A percentile compares a stretch with the other conserved stretches of the same genome.
phyloP scores from a whole-genome alignment of 30 jellyfish, hydroid and myxozoan species.

The Aurelia coerulea region DNA sequence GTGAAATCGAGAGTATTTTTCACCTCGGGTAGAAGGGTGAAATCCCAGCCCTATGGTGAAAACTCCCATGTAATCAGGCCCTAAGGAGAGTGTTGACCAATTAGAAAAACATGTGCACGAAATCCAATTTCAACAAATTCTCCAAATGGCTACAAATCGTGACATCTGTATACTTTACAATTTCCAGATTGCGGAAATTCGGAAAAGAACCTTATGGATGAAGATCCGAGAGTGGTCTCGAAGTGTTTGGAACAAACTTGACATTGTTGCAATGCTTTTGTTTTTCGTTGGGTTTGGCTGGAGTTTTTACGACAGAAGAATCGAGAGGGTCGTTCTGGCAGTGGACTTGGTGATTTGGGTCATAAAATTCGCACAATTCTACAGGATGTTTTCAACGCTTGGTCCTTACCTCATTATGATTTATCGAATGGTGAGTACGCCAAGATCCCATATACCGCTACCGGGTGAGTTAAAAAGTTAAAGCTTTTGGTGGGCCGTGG shows the following conservation, averaged over 20 bases:
- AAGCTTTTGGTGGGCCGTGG: no score
- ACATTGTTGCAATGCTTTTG: conserved; percentile 45
- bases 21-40: no score
- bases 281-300: conserved; percentile 64
- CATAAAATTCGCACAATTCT: conserved; percentile 72
- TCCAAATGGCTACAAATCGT: no score
- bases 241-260: conserved; percentile 75
- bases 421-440: conserved; percentile 63
- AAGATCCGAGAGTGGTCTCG: conserved; percentile 33
- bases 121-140: no score
- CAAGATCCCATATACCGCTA: no score
- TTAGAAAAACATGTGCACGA: no score
- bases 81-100: no score
- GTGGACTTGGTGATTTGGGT: conserved; percentile 64
- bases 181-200: conserved; percentile 43
- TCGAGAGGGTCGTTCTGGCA: conserved; percentile 65
- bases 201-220: conserved; percentile 21
- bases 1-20: no score
- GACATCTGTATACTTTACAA: no score
- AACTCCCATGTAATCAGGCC: no score
- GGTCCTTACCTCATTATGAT: conserved; percentile 92
- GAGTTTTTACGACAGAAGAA: conserved; percentile 19
- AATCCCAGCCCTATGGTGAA: no score
- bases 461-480: no score
- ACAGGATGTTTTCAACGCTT: conserved; percentile 73